A percentile compares a stretch with the other conserved stretches of the same genome.
These are phyloP conservation scores for Drosophila testacea DNA, from an alignment of 2,888 invertebrate genomes.

Conservation along the genomic window DNA sequence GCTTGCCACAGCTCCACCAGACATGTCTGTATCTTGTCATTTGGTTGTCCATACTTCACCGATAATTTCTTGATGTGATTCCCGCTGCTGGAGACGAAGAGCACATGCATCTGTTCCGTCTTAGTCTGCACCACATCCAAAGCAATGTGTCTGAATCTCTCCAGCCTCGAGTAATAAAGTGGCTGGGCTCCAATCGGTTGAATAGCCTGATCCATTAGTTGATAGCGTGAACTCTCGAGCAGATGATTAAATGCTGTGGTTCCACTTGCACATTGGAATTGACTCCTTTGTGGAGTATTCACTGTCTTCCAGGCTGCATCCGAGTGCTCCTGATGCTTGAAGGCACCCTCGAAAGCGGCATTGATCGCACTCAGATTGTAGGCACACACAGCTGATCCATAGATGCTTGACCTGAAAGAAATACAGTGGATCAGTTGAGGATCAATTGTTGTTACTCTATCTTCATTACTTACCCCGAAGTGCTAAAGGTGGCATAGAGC, in stretches of 20 bases:
- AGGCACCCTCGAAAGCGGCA: slow-evolving; percentile 93
- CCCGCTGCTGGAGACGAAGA: slow-evolving; percentile 92
- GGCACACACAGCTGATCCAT: slow-evolving; percentile 96
- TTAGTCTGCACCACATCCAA: slow-evolving; percentile 92
- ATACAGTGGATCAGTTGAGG: neutral
- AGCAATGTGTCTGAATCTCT: slow-evolving; percentile 91
- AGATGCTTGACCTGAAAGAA: slow-evolving; percentile 90
- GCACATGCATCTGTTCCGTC: slow-evolving; percentile 89
- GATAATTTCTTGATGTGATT: slow-evolving; percentile 93
- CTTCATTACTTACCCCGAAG: slow-evolving; percentile 88
- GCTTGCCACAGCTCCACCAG: slow-evolving; percentile 94
- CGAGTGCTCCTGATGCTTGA: slow-evolving; percentile 92
- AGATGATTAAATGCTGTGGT: slow-evolving; percentile 85
- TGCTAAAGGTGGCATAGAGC: slow-evolving; percentile 94
- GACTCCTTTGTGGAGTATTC: slow-evolving; percentile 86
- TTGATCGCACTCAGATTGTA: slow-evolving; percentile 94
- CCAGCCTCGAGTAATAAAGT: slow-evolving; percentile 89
- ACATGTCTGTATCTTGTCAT: slow-evolving; percentile 89
- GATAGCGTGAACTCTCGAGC: slow-evolving; percentile 90
- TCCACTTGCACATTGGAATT: slow-evolving; percentile 87
- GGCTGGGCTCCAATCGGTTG: slow-evolving; percentile 90
- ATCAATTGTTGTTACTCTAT: neutral
- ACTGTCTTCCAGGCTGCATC: slow-evolving; percentile 92
- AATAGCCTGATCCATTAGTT: slow-evolving; percentile 94
- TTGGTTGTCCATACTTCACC: slow-evolving; percentile 86